These are phyloP conservation scores for Ganaspis sp. DNA, from an alignment of 1,140 invertebrate species.

Conservation along the genomic window DNA sequence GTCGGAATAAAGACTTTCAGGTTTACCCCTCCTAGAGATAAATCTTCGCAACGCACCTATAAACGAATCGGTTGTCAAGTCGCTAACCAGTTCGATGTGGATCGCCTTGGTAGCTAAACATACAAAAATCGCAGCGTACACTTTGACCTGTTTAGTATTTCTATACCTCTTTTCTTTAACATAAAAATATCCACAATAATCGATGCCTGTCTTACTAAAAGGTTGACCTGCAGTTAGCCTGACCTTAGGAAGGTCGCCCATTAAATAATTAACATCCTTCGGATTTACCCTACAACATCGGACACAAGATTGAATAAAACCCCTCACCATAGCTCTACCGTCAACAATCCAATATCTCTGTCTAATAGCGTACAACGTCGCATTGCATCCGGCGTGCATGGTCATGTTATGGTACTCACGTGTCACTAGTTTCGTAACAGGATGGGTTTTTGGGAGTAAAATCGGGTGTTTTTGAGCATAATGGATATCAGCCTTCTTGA, in stretches of 20 bases:
- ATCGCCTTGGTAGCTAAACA: no score
- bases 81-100: no score
- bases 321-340: background rate
- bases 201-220: constrained; percentile 27
- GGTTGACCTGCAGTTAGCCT: background rate
- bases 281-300: constrained; percentile 30
- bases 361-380: constrained; percentile 3
- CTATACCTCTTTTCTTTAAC: background rate
- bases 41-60: no score
- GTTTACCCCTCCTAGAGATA: no score
- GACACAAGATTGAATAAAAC: constrained; percentile 4
- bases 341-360: constrained; percentile 34
- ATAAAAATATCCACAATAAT: constrained; percentile 33
- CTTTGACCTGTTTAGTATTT: background rate
- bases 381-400: background rate
- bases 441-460: constrained; percentile 13
- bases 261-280: background rate
- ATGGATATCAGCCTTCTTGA: constrained; percentile 6
- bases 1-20: no score
- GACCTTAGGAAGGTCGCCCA: constrained; percentile 25
- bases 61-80: no score
- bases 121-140: background rate
- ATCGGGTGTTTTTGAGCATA: constrained; percentile 32
- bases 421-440: constrained; percentile 19
- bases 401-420: background rate